Evolutionary conservation across 1,140 invertebrate genomes (phyloP).

Genomic region (Drosophila pseudoananassae): DNA sequence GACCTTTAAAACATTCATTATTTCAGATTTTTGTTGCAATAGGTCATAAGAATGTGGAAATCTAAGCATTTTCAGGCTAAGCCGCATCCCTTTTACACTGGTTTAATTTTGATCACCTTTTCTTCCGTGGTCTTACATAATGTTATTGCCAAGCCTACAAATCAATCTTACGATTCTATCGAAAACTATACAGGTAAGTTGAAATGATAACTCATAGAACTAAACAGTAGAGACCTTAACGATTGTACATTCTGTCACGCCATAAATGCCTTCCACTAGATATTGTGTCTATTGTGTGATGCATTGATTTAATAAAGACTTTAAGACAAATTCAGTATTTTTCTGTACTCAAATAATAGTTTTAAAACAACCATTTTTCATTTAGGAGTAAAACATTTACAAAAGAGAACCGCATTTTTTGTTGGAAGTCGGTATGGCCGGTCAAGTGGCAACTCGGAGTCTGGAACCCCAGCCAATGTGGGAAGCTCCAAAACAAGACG

Average conservation of each 20-base stretch:
- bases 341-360: neutral
- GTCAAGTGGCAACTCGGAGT: slow-evolving; percentile 50
- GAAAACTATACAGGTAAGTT: slow-evolving; percentile 55
- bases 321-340: too few relatives aligned
- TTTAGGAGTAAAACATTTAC: slow-evolving; percentile 47
- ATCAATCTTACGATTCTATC: slow-evolving; percentile 25
- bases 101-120: slow-evolving; percentile 53
- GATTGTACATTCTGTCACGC: too few relatives aligned
- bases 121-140: slow-evolving; percentile 42
- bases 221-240: neutral
- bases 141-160: slow-evolving; percentile 26
- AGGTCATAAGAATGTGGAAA: slow-evolving; percentile 36
- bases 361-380: neutral
- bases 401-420: slow-evolving; percentile 76
- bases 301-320: too few relatives aligned
- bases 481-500: slow-evolving; percentile 65
- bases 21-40: neutral
- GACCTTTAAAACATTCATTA: neutral
- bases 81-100: slow-evolving; percentile 31
- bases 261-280: too few relatives aligned
- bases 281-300: too few relatives aligned
- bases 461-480: slow-evolving; percentile 1
- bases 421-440: slow-evolving; percentile 82
- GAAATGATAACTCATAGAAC: neutral
- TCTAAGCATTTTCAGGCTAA: slow-evolving; percentile 15